A percentile compares a stretch with the other conserved stretches of the same genome.
Evolutionary conservation across 2,113 vertebrate genomes (phyloP).

Genomic region (Syrrhaptes paradoxus): DNA sequence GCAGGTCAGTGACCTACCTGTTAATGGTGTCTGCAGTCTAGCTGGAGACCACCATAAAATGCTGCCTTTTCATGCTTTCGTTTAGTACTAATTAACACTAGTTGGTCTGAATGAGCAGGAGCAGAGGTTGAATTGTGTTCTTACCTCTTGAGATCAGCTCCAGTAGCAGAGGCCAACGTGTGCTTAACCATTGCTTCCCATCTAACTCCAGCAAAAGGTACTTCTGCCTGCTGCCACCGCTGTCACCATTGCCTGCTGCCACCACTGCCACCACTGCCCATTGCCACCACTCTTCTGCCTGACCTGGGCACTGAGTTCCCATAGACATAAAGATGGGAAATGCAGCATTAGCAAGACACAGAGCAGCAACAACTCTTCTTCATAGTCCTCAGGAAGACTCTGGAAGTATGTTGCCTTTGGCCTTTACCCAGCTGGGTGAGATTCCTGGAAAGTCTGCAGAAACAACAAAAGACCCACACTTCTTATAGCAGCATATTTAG

Average conservation of each 20-base stretch:
- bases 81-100: neutral
- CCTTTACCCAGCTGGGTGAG: neutral
- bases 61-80: neutral
- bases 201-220: neutral
- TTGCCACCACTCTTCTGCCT: neutral
- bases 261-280: neutral
- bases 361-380: neutral
- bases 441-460: constrained; percentile 54
- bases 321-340: neutral
- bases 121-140: neutral
- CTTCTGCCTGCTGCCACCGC: neutral
- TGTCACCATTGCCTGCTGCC: neutral
- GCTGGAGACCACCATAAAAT: neutral
- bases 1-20: neutral
- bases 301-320: neutral
- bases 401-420: neutral
- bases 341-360: neutral
- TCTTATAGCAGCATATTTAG: constrained; percentile 22
- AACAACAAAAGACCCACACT: constrained; percentile 16
- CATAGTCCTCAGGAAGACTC: neutral
- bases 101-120: neutral
- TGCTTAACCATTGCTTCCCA: neutral
- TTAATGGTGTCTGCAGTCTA: neutral
- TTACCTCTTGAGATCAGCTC: neutral
- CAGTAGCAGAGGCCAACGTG: neutral